Conservation (phyloP, 2,797 vertebrate species). For the Percopsis omiscomaycus region DNA sequence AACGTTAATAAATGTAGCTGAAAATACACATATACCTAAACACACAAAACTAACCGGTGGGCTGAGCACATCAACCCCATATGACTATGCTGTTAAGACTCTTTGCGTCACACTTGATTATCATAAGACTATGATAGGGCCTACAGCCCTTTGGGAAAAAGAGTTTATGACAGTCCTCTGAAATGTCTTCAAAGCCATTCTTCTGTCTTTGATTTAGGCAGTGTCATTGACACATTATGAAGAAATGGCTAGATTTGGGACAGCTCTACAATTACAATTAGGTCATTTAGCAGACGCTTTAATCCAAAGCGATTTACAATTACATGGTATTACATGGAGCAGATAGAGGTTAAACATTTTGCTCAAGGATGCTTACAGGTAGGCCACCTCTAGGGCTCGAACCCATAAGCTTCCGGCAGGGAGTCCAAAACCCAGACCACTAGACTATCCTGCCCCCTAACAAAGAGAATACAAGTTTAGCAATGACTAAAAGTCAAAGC, state of each 20-base stretch:
- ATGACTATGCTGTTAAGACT: constrained; percentile 19
- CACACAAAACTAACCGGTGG: constrained; percentile 25
- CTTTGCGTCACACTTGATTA: constrained; percentile 50
- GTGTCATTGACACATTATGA: constrained; percentile 6
- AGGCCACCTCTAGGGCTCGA: too few relatives aligned
- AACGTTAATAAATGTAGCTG: constrained; percentile 3
- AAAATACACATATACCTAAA: constrained; percentile 2
- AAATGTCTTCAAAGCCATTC: constrained; percentile 2
- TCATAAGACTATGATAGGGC: constrained; percentile 50
- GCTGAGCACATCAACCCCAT: constrained; percentile 5
- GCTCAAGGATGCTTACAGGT: too few relatives aligned
- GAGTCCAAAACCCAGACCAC: too few relatives aligned
- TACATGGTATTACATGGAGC: too few relatives aligned
- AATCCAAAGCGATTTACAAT: too few relatives aligned
- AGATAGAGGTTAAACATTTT: too few relatives aligned
- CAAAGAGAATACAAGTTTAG: not conserved
- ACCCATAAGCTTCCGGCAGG: too few relatives aligned
- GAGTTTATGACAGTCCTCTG: constrained; percentile 13
- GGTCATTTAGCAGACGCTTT: too few relatives aligned
- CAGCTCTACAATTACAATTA: constrained; percentile 5
- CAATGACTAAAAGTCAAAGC: constrained; percentile 7
- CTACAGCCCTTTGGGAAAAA: constrained; percentile 11
- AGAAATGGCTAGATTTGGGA: not conserved
- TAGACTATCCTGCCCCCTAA: not conserved
- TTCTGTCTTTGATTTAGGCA: not conserved